These are phyloP conservation scores for Amphipyra berbera DNA, from an alignment of 2,888 invertebrate species.

Conservation along the genomic window DNA sequence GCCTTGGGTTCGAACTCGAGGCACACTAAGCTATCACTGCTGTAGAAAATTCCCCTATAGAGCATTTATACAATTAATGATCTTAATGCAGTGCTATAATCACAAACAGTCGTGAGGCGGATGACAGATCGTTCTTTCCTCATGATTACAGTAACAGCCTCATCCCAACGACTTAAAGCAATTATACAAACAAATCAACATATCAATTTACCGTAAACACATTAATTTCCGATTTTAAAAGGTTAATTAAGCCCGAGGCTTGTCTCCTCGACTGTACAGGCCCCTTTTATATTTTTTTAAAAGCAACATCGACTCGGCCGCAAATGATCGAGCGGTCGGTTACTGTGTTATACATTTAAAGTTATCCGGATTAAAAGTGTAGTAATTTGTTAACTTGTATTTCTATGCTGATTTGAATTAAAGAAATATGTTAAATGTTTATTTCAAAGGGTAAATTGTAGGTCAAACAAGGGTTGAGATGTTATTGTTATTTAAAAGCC, in stretches of 20 bases:
- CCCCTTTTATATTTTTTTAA: conserved; percentile 85
- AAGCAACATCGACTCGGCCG: conserved; percentile 75
- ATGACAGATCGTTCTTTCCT: no score
- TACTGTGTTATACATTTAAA: conserved; percentile 82
- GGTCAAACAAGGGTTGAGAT: conserved; percentile 9
- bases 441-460: conserved; percentile 6
- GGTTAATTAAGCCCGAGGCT: conserved; percentile 55
- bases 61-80: neutral
- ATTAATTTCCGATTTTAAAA: conserved; percentile 24
- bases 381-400: conserved; percentile 83
- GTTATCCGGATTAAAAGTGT: conserved; percentile 79
- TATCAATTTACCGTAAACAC: conserved; percentile 14
- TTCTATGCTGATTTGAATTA: conserved; percentile 46
- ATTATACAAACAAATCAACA: conserved; percentile 10
- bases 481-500: conserved; percentile 1
- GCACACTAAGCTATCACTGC: no score
- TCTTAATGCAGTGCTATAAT: neutral
- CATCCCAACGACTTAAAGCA: neutral
- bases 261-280: conserved; percentile 68
- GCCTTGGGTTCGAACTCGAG: no score
- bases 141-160: neutral
- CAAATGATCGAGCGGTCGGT: conserved; percentile 84
- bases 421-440: conserved; percentile 12
- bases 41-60: no score
- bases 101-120: no score